Evolutionary conservation across 2,888 invertebrate genomes (phyloP), one percentile per base, ranked within the genome.

Genomic region (Yponomeuta cagnagella): DNA sequence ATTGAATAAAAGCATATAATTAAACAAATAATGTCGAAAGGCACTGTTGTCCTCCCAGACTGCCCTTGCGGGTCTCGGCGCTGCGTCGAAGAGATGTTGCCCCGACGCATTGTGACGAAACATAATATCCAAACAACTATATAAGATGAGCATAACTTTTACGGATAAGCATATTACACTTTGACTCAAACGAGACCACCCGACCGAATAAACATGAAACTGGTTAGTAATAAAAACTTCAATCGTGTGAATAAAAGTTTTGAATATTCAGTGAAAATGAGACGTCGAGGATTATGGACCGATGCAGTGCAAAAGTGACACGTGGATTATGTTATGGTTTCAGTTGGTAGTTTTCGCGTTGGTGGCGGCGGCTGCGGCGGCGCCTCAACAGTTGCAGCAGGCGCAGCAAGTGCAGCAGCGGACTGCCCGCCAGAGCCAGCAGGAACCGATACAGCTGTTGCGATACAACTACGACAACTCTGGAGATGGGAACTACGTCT

Each of bases 381-480:
- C 83, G 0, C 80, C 82, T 71, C 79, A 68, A 71, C 80, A 67
- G 63, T 43, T 9, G 6, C 30, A 70, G 71, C 86, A 93, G 71
- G 93, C 88, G 8, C 83, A 87, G 72, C 79, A 94, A 73, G 76
- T 93, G 63, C 87, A 58, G 52, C 52, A 12, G 6, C 10, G 63
- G 64, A 23, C 48, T 76, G 72, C 67, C 8, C 48, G 70, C 43
- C 67, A 72, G 48, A 70, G 31, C 58, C 30, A 69, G 30, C 15
- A 43, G 15, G 73, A 83, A 71, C 86, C 93, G 71, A 93, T 89
- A 9, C 83, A 87, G 72, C 80, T 94, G 73, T 76, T 93, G 63
- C 87, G 87, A 73, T 93, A 89, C 78, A 93, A 93, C 48, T 90
- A 87, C 73, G 92, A 93, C 76, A 93, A 93, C 73, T 87, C 89